These are phyloP conservation scores for Pyrochroa serraticornis DNA, from an alignment of 2,888 invertebrate species.

Conservation along the genomic window DNA sequence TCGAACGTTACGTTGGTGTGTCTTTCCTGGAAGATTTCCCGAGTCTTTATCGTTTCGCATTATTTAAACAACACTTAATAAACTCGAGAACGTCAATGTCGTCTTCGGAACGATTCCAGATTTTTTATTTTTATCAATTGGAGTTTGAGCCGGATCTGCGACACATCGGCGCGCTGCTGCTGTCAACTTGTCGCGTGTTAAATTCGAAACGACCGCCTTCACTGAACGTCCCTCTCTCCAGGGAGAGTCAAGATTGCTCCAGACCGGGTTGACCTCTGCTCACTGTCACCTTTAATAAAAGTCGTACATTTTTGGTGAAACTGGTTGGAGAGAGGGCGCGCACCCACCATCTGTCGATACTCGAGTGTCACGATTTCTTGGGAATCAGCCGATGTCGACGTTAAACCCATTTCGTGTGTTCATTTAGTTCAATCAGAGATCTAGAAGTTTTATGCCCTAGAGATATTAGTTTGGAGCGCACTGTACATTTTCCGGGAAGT, in stretches of 20 bases:
- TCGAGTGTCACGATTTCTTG: constrained; percentile 7
- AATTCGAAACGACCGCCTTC: constrained; percentile 6
- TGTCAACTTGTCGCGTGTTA: constrained; percentile 25
- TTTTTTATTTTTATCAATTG: constrained; percentile 25
- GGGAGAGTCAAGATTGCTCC: constrained; percentile 41
- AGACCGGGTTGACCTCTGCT: constrained; percentile 50
- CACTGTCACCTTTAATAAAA: constrained; percentile 49
- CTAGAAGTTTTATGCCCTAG: constrained; percentile 53
- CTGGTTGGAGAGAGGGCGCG: constrained; percentile 20
- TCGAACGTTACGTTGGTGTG: too few relatives aligned
- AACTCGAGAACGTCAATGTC: too few relatives aligned
- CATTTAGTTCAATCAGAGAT: constrained; percentile 57
- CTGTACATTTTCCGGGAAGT: constrained; percentile 48
- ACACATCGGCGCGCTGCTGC: neutral
- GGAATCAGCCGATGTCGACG: constrained; percentile 41
- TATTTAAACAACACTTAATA: too few relatives aligned
- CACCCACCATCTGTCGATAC: constrained; percentile 26
- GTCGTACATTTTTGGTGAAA: constrained; percentile 42
- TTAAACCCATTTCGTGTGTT: constrained; percentile 54
- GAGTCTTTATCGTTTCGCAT: too few relatives aligned
- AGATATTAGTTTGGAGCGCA: constrained; percentile 55
- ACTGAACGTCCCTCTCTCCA: constrained; percentile 24
- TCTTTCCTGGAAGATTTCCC: too few relatives aligned
- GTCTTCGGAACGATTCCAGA: neutral
- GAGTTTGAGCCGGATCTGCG: constrained; percentile 5